phyloP scores from a whole-genome alignment of 2,113 vertebrate genomes.

The Dipodomys stephensi region DNA sequence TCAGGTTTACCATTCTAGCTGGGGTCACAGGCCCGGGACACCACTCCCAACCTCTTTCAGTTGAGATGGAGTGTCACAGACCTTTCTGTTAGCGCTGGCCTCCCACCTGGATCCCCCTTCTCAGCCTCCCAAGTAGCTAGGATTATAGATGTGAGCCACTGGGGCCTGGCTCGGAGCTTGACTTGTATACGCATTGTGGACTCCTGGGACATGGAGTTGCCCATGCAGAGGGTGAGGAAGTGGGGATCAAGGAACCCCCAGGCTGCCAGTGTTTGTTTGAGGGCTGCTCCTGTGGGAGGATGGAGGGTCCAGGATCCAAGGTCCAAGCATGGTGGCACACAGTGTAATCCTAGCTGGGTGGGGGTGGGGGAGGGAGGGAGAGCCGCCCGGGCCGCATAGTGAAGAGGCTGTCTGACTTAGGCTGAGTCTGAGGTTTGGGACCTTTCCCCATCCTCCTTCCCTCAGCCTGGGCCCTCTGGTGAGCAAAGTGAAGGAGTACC shows the following conservation, averaged over 20 bases:
- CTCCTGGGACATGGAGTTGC: not conserved
- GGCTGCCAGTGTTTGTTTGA: not conserved
- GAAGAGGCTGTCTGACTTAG: not conserved
- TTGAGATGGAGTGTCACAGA: too few species aligned
- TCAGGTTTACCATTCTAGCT: too few species aligned
- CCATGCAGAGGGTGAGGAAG: not conserved
- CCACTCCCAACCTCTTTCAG: too few species aligned
- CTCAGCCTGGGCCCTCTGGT: slow-evolving; percentile 94
- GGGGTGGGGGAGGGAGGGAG: too few species aligned
- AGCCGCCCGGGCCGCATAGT: not conserved
- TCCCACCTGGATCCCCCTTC: too few species aligned
- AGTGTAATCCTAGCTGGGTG: not conserved
- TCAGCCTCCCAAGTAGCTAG: too few species aligned
- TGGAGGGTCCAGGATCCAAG: not conserved
- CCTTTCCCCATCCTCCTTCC: not conserved
- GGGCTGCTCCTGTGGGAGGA: not conserved
- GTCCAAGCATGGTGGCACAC: not conserved
- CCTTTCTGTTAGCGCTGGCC: too few species aligned
- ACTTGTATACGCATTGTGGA: too few species aligned
- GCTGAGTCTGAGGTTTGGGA: not conserved
- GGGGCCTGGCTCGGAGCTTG: not conserved
- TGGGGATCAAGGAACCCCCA: not conserved
- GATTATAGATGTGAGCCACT: too few species aligned
- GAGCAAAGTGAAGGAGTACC: slow-evolving; percentile 97
- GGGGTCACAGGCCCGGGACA: too few species aligned